A percentile compares a stretch with the other conserved stretches of the same genome.
Evolutionary conservation across 2,113 vertebrate genomes (phyloP).

Genomic region (Epinephelus moara): DNA sequence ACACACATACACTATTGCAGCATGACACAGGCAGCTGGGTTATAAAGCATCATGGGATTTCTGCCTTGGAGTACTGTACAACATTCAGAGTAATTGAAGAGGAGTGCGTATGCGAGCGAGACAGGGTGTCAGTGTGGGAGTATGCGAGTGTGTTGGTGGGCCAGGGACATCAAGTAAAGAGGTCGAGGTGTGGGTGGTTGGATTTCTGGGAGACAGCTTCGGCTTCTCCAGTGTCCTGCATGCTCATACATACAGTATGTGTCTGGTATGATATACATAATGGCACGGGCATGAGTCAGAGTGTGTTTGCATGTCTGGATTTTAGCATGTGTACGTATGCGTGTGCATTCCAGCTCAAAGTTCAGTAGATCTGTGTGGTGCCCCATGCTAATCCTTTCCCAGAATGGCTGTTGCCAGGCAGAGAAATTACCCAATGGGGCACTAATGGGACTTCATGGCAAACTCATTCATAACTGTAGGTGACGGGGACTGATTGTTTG

Average conservation of each 20-base stretch:
- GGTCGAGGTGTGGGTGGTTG: conserved; percentile 43
- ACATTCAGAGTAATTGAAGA: conserved; percentile 20
- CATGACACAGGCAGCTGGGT: conserved; percentile 44
- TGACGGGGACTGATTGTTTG: neutral
- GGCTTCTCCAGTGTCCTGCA: conserved; percentile 46
- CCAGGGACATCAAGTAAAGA: conserved; percentile 60
- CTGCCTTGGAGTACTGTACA: conserved; percentile 21
- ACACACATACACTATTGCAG: neutral
- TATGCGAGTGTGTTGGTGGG: conserved; percentile 23
- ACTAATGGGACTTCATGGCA: conserved; percentile 42
- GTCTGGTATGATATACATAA: conserved; percentile 48
- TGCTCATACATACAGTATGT: conserved; percentile 26
- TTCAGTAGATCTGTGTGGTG: conserved; percentile 67
- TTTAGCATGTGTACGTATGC: conserved; percentile 37
- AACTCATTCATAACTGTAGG: conserved; percentile 37
- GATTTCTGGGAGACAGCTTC: conserved; percentile 35
- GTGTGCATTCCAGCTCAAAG: conserved; percentile 70
- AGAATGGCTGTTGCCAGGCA: conserved; percentile 80
- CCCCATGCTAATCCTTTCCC: conserved; percentile 72
- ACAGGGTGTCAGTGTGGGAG: neutral
- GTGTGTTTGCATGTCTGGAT: conserved; percentile 52
- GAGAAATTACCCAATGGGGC: conserved; percentile 63
- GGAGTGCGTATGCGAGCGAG: conserved; percentile 10
- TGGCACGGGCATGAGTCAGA: conserved; percentile 50
- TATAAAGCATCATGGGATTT: neutral